phyloP scores from a whole-genome alignment of 2,113 vertebrate species.

The Sceloporus tristichus region DNA sequence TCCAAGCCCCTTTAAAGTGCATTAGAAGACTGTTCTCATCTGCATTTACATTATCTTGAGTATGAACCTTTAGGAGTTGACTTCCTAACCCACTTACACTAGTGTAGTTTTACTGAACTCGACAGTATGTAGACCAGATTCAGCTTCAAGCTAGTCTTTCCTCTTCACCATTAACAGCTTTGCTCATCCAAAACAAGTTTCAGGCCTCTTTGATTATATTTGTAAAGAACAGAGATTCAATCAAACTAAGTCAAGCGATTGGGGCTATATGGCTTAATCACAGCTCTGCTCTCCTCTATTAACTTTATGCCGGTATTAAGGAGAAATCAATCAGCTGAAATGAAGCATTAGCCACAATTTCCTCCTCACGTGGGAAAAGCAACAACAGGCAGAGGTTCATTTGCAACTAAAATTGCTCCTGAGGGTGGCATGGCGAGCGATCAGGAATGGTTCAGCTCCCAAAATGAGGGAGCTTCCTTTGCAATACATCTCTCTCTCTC shows the following conservation, averaged over 20 bases:
- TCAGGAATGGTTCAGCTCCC: background rate
- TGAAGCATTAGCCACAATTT: slow-evolving; percentile 49
- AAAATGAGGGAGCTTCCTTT: slow-evolving; percentile 43
- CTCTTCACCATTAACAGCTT: background rate
- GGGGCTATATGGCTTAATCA: slow-evolving; percentile 43
- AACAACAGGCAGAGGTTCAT: slow-evolving; percentile 12
- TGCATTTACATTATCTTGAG: background rate
- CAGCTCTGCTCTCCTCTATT: slow-evolving; percentile 44
- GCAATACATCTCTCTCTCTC: background rate
- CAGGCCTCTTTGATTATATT: slow-evolving; percentile 10
- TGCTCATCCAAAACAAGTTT: slow-evolving; percentile 5
- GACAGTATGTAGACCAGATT: background rate
- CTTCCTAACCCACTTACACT: background rate
- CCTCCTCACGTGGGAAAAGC: slow-evolving; percentile 43
- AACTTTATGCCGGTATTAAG: slow-evolving; percentile 60
- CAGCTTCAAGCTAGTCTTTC: background rate
- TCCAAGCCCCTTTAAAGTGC: background rate
- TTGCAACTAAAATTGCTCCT: slow-evolving; percentile 35
- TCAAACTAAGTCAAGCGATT: slow-evolving; percentile 28
- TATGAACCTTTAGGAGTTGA: background rate
- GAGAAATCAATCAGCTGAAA: slow-evolving; percentile 66
- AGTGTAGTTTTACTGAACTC: background rate
- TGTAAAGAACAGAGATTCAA: slow-evolving; percentile 18
- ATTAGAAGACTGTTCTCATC: background rate
- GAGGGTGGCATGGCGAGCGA: background rate